A percentile compares a stretch with the other conserved stretches of the same genome.
Evolutionary conservation across 2,113 vertebrate species (phyloP).

Genomic region (Cinclus cinclus): DNA sequence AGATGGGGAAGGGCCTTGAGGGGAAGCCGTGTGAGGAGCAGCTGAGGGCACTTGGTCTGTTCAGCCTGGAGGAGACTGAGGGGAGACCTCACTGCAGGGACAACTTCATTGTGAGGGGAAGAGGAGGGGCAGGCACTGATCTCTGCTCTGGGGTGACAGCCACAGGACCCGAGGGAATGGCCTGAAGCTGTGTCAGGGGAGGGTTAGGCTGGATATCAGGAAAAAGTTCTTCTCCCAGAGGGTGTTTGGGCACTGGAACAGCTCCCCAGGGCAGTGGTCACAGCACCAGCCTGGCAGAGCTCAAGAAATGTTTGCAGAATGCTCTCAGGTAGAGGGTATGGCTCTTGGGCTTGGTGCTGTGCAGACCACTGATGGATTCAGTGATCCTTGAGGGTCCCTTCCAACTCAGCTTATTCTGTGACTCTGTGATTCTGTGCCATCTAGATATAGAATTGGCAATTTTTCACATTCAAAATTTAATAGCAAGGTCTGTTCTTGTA

Average conservation of each 20-base stretch:
- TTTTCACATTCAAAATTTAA: neutral
- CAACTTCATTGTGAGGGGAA: too few species aligned
- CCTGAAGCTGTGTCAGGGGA: too few species aligned
- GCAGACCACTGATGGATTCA: neutral
- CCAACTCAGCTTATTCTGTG: neutral
- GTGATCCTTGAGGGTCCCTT: neutral
- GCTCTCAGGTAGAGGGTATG: neutral
- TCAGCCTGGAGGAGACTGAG: too few species aligned
- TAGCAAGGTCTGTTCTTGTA: neutral
- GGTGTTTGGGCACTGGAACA: neutral
- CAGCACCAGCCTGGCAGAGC: neutral
- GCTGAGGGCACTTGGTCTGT: too few species aligned
- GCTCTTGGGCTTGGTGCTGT: neutral
- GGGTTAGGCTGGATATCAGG: too few species aligned
- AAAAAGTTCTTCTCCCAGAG: neutral
- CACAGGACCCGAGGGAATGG: too few species aligned
- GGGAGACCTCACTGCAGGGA: too few species aligned
- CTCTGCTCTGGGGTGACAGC: too few species aligned
- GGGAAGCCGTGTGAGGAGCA: too few species aligned
- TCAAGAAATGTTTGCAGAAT: neutral
- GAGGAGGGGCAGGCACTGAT: too few species aligned
- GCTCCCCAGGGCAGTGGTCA: accelerated
- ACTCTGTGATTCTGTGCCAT: neutral
- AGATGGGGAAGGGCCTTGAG: too few species aligned
- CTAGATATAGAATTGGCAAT: neutral